These are phyloP conservation scores for Drosophila meridionalis DNA, from an alignment of 2,888 invertebrate species.

Conservation along the genomic window DNA sequence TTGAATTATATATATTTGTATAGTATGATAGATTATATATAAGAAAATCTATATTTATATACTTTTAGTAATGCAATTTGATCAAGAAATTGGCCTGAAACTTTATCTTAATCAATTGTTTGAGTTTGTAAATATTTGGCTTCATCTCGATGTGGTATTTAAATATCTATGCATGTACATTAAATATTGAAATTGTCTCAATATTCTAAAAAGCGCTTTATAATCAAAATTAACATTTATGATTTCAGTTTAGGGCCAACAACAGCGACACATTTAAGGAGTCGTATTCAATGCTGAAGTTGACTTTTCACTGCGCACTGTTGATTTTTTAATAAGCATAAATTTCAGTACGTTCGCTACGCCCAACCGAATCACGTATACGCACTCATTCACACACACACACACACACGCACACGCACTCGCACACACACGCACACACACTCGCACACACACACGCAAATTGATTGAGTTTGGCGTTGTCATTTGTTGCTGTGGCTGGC, in stretches of 20 bases:
- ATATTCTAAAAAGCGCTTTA: background rate
- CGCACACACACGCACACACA: background rate
- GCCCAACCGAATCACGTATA: slow-evolving; percentile 22
- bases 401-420: background rate
- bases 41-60: too few relatives aligned
- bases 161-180: too few relatives aligned
- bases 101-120: too few relatives aligned
- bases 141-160: too few relatives aligned
- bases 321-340: slow-evolving; percentile 75
- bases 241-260: slow-evolving; percentile 1
- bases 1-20: too few relatives aligned
- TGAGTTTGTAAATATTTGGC: too few relatives aligned
- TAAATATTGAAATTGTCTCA: background rate
- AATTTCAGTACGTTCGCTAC: slow-evolving; percentile 34
- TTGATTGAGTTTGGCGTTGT: slow-evolving; percentile 76
- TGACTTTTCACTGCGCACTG: slow-evolving; percentile 73
- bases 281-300: slow-evolving; percentile 33
- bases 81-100: too few relatives aligned
- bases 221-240: slow-evolving; percentile 17
- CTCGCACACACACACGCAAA: slow-evolving; percentile 44
- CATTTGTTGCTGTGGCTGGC: slow-evolving; percentile 69
- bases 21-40: too few relatives aligned
- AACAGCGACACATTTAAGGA: background rate
- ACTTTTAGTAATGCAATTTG: too few relatives aligned
- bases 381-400: slow-evolving; percentile 25